These are phyloP conservation scores for Thymelicus sylvestris DNA, from an alignment of 2,888 invertebrate species.

Conservation along the genomic window DNA sequence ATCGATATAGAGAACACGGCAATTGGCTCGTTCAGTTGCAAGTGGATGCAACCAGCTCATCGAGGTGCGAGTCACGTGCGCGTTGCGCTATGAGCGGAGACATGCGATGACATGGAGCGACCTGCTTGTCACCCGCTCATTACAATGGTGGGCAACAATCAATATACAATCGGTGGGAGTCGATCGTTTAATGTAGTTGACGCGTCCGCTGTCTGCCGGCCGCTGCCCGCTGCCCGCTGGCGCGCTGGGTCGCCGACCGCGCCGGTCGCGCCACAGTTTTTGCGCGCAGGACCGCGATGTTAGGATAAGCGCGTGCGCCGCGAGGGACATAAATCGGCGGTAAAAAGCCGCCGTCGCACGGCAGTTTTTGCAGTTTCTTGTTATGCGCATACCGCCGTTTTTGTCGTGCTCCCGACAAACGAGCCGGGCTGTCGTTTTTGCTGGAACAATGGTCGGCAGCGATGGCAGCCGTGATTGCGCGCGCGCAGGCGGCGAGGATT, in stretches of 20 bases:
- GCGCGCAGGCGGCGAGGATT: constrained; percentile 69
- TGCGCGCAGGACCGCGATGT: constrained; percentile 30
- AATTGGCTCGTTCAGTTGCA: constrained; percentile 9
- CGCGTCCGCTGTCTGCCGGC: constrained; percentile 14
- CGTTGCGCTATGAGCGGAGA: constrained; percentile 1
- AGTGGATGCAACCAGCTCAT: constrained; percentile 8
- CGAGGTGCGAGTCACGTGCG: constrained; percentile 19
- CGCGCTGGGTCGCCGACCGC: constrained; percentile 23
- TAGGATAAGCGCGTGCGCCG: constrained; percentile 36
- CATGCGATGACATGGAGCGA: constrained; percentile 1
- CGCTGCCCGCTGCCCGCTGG: too few species aligned
- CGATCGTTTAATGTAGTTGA: constrained; percentile 28
- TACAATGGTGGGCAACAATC: background rate
- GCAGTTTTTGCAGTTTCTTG: constrained; percentile 76
- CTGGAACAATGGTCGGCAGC: constrained; percentile 63
- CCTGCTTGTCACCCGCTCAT: constrained; percentile 14
- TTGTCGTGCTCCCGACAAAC: constrained; percentile 68
- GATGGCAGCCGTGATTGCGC: constrained; percentile 58
- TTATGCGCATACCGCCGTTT: constrained; percentile 78
- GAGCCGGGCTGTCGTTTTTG: constrained; percentile 63
- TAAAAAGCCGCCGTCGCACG: constrained; percentile 67
- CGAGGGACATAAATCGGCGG: constrained; percentile 64
- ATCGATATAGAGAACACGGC: background rate
- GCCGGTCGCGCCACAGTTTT: constrained; percentile 28
- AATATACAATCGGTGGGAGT: constrained; percentile 18